Percentiles rank a stretch among this genome's conserved stretches.
Conservation (phyloP, 1,140 invertebrate species). For the Metaphire vulgaris region DNA sequence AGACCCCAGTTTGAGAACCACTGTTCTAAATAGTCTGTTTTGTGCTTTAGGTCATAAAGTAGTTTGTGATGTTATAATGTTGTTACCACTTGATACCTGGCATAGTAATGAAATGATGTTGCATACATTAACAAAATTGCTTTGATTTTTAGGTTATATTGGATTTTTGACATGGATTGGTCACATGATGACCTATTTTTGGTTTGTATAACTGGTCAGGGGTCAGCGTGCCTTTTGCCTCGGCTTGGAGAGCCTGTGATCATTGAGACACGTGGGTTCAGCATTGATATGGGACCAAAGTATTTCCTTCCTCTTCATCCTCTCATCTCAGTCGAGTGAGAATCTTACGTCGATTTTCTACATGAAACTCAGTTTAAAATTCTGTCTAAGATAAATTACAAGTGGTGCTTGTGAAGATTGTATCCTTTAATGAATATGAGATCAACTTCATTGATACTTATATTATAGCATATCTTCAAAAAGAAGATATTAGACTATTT, state of each 20-base stretch:
- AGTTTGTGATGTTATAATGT: no score
- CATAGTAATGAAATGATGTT: no score
- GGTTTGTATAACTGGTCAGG: conserved; percentile 44
- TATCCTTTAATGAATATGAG: neutral
- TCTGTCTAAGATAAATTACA: no score
- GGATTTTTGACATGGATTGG: conserved; percentile 48
- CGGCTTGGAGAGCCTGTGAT: conserved; percentile 47
- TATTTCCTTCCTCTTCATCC: conserved; percentile 48
- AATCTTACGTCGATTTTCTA: neutral
- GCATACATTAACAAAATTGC: no score
- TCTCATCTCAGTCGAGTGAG: conserved; percentile 40
- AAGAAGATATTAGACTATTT: no score
- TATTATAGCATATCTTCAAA: no score
- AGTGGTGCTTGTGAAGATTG: neutral
- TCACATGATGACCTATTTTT: conserved; percentile 47
- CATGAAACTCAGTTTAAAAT: neutral
- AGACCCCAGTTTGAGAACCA: no score
- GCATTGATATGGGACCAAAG: conserved; percentile 45
- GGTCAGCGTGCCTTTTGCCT: conserved; percentile 42
- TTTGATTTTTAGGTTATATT: conserved; percentile 46
- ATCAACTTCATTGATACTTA: neutral
- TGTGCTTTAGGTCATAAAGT: no score
- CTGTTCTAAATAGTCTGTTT: no score
- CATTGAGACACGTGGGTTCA: conserved; percentile 41
- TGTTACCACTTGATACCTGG: no score